Conservation (phyloP, 2,113 vertebrate genomes). For the Cyrtonyx montezumae region DNA sequence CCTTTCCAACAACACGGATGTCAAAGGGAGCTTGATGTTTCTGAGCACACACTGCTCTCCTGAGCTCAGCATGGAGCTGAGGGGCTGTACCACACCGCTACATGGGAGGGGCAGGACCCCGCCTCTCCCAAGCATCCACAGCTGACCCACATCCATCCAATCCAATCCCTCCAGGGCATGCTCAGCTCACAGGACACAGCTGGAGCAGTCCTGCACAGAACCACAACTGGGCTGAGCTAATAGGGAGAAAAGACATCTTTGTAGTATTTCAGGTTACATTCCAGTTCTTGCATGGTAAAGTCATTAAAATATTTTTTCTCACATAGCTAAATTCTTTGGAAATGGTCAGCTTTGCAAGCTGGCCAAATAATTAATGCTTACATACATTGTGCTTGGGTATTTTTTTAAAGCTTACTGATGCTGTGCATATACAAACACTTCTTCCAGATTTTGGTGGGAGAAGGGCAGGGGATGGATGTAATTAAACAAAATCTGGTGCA, state of each 20-base stretch:
- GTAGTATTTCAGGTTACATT: background rate
- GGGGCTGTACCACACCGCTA: background rate
- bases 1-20: background rate
- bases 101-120: background rate
- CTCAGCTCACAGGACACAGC: background rate
- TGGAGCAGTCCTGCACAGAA: rapidly evolving
- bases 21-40: background rate
- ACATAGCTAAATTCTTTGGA: background rate
- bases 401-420: background rate
- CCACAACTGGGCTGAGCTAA: no score
- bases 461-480: background rate
- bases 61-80: background rate
- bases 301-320: background rate
- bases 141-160: background rate
- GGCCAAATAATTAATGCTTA: background rate
- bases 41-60: rapidly evolving
- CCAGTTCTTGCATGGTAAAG: background rate
- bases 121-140: background rate
- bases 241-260: background rate
- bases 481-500: background rate
- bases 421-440: background rate
- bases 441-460: background rate
- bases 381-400: background rate
- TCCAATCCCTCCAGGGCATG: background rate
- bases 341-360: background rate